phyloP scores from a whole-genome alignment of 2,888 invertebrate genomes.

The Eupithecia exiguata region DNA sequence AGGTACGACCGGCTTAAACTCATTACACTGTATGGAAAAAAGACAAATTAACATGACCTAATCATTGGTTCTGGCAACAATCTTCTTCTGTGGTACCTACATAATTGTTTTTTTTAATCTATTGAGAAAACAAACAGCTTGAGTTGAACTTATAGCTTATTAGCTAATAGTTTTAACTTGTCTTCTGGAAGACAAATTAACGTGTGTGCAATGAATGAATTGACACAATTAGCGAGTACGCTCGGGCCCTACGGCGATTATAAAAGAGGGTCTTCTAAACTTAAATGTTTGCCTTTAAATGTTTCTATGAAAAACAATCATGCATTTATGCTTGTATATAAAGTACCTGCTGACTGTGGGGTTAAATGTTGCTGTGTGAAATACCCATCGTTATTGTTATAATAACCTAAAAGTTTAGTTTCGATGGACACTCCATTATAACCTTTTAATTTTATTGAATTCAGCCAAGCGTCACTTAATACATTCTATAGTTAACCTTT shows the following conservation, averaged over 20 bases:
- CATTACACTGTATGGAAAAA: neutral
- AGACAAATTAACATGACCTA: neutral
- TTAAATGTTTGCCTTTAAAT: neutral
- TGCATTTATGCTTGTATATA: neutral
- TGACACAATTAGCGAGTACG: too few relatives aligned
- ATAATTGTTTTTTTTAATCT: neutral
- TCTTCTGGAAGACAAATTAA: too few relatives aligned
- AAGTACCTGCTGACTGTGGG: neutral
- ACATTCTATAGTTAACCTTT: constrained; percentile 27
- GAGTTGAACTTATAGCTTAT: neutral
- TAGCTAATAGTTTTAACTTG: neutral
- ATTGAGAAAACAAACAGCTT: neutral
- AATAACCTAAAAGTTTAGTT: neutral
- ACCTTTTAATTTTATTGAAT: neutral
- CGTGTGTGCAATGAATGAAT: too few relatives aligned
- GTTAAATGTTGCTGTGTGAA: neutral
- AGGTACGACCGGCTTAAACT: neutral
- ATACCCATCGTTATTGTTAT: neutral
- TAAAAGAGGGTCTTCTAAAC: neutral
- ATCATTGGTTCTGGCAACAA: neutral
- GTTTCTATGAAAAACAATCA: neutral
- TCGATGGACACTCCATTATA: neutral
- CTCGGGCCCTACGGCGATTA: too few relatives aligned
- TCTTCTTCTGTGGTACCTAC: neutral
- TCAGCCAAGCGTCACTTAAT: constrained; percentile 3